A percentile compares a stretch with the other conserved stretches of the same genome.
These are phyloP conservation scores for Gallinago stenura DNA, from an alignment of 2,797 vertebrate genomes.

Conservation along the genomic window DNA sequence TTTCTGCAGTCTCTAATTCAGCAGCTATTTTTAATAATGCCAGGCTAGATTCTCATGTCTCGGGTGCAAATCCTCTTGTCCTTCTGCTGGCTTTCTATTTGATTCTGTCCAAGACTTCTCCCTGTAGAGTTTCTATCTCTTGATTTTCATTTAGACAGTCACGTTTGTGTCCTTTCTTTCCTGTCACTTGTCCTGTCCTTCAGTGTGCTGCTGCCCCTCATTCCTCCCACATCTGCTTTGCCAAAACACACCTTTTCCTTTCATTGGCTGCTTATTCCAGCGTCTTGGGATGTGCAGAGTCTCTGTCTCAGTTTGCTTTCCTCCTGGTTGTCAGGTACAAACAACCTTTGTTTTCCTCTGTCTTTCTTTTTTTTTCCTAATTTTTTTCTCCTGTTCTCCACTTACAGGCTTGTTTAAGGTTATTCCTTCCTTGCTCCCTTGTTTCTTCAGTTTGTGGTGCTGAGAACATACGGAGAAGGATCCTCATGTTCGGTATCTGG, in stretches of 20 bases:
- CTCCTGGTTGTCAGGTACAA: background rate
- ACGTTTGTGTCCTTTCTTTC: background rate
- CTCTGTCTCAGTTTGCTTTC: background rate
- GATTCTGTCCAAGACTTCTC: background rate
- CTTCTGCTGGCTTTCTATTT: background rate
- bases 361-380: background rate
- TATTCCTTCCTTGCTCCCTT: background rate
- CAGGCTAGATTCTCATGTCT: background rate
- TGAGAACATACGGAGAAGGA: background rate
- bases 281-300: background rate
- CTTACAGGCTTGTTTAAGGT: background rate
- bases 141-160: background rate
- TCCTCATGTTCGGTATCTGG: background rate
- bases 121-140: background rate
- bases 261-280: background rate
- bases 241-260: background rate
- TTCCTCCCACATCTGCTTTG: background rate
- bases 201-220: background rate
- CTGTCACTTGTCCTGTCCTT: background rate
- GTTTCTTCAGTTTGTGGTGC: background rate
- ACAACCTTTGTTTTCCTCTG: background rate
- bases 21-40: slow-evolving; percentile 6
- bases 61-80: background rate
- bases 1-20: background rate
- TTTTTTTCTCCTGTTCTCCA: background rate